Evolutionary conservation across 2,888 invertebrate species (phyloP), one percentile per base, ranked within the genome.

Genomic region (Himalopsyche japonica): DNA sequence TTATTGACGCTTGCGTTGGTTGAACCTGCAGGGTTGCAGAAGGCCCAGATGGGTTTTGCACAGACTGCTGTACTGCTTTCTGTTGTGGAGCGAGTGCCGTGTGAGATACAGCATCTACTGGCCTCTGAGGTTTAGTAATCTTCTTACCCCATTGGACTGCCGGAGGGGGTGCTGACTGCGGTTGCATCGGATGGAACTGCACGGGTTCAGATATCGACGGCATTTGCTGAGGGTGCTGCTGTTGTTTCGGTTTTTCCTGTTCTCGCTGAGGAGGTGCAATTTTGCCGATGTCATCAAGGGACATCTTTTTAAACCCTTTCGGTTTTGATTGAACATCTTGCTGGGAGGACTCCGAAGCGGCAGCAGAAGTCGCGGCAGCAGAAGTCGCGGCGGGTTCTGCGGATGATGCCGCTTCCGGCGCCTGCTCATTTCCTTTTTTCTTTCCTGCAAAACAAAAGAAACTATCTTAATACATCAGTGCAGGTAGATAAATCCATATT

Each of bases 111-210:
- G 8, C 37, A 10, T 8, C 37, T 8, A 7, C 37, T 43, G 8
- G 8, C 8, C 10, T 0, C 24, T 43, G 81, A 57, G 82, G 79
- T 49, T 27, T 64, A 18, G 76, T 47, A 20, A 20, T 64, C 3
- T 78, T 70, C 84, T 78, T 81, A 15, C 81, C 84, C 5, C 57
- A 80, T 7, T n/a, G 18, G 18, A 43, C 47, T 27, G 81, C 20
- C 20, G 32, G 48, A 8, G 82, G 70, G 15, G 77, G 79, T 43
- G 70, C 84, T 18, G 82, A n/a, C n/a, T n/a, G 80, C 34, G 82
- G 81, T 32, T 81, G 77, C 20, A 48, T 76, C 24, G 80, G 70
- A 3, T 49, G 49, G 20, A 49, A 49, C 20, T 49, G 49, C 5
- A 49, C 2, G 6, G 49, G 20, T n/a, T 0, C 18, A 20, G 49